Conservation (phyloP, 2,888 invertebrate genomes). For the Cantharis lateralis region DNA sequence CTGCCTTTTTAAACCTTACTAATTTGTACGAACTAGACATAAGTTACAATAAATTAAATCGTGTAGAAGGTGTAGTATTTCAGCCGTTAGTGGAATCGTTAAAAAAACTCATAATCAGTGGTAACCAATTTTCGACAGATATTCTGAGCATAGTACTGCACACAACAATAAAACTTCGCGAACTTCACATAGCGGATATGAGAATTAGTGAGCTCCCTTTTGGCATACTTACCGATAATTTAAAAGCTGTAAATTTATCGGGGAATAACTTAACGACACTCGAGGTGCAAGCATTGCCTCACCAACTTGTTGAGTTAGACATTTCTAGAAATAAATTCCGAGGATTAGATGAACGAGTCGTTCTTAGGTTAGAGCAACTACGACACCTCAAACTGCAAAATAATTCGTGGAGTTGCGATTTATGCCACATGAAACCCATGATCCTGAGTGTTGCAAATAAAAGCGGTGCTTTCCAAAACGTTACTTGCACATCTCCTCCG, state of each 20-base stretch:
- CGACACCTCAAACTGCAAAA: constrained; percentile 61
- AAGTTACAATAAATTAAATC: constrained; percentile 75
- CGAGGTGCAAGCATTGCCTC: constrained; percentile 62
- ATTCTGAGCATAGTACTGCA: constrained; percentile 64
- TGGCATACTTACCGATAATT: constrained; percentile 63
- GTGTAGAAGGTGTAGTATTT: constrained; percentile 67
- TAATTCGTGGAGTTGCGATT: constrained; percentile 73
- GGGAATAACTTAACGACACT: constrained; percentile 69
- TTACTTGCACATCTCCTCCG: constrained; percentile 65
- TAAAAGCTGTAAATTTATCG: constrained; percentile 73
- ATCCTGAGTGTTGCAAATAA: constrained; percentile 62
- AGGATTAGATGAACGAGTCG: constrained; percentile 63
- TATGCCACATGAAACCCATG: constrained; percentile 66
- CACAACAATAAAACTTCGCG: constrained; percentile 62
- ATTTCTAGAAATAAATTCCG: constrained; percentile 74
- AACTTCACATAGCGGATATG: constrained; percentile 65
- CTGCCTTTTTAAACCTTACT: constrained; percentile 74
- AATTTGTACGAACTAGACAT: constrained; percentile 73
- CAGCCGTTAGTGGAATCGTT: constrained; percentile 66
- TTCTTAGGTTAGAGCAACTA: constrained; percentile 64
- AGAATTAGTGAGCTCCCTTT: constrained; percentile 62
- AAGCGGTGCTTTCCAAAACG: constrained; percentile 59
- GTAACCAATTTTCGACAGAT: constrained; percentile 64
- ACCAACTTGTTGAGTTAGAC: constrained; percentile 68
- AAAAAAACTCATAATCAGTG: constrained; percentile 70